A percentile compares a stretch with the other conserved stretches of the same genome.
phyloP scores from a whole-genome alignment of 2,888 invertebrate genomes.

The Rugalucina vietnamica region DNA sequence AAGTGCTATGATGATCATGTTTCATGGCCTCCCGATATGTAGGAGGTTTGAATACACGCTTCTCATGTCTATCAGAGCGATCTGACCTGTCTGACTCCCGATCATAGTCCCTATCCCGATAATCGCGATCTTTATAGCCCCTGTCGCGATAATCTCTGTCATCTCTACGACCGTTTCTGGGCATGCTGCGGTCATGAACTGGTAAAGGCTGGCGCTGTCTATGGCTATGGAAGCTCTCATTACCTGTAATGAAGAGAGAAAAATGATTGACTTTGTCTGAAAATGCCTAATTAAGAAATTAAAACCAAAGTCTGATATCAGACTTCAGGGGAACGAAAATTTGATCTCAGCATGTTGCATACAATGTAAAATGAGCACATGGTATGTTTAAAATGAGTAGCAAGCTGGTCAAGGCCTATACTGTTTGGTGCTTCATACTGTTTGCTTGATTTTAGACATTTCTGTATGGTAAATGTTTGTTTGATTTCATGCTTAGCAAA shows the following conservation, averaged over 20 bases:
- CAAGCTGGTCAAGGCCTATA: too few relatives aligned
- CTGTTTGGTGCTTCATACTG: too few relatives aligned
- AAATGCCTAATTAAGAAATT: too few relatives aligned
- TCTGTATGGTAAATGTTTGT: too few relatives aligned
- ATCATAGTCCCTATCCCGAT: constrained; percentile 46
- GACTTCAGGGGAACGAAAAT: too few relatives aligned
- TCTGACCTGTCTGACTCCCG: constrained; percentile 37
- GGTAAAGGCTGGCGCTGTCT: constrained; percentile 48
- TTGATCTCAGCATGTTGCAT: too few relatives aligned
- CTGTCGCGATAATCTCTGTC: constrained; percentile 32
- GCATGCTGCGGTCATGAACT: constrained; percentile 14
- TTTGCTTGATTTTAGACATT: too few relatives aligned
- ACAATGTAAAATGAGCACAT: too few relatives aligned
- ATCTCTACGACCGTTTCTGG: not conserved
- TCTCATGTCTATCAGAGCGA: constrained; percentile 31
- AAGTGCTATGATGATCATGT: constrained; percentile 53
- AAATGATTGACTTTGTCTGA: too few relatives aligned
- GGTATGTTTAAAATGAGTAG: too few relatives aligned
- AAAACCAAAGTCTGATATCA: too few relatives aligned
- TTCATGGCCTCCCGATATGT: constrained; percentile 59
- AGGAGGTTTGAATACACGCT: constrained; percentile 50
- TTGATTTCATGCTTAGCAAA: too few relatives aligned
- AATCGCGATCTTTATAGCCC: constrained; percentile 18
- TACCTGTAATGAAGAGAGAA: constrained; percentile 41
- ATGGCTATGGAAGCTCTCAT: constrained; percentile 52